Evolutionary conservation across 2,888 invertebrate species (phyloP), one percentile per base, ranked within the genome.

Genomic region (Ariolimax columbianus): DNA sequence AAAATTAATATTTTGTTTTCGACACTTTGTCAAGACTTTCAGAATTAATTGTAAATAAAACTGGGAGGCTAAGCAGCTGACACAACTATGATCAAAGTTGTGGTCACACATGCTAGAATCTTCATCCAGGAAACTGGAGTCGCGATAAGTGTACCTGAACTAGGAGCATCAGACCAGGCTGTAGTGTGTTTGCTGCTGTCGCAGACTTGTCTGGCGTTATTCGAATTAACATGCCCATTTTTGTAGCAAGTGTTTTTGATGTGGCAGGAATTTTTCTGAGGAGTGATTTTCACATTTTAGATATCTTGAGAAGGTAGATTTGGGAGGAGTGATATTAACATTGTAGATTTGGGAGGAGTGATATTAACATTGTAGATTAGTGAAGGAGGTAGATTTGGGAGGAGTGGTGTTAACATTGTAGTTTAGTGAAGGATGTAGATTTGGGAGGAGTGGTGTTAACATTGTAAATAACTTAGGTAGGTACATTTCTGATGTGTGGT

Each of bases 251-350:
- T 47, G 7, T 36, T 59, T 36, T 59, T n/a, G 23, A 63, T 59
- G 59, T 38, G 78, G 11, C 59, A 78, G 33, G 63, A 36, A 70
- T 38, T 70, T 70, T 70, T 70, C 70, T 70, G 38, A 38, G 14
- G 11, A 6, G 40, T 17, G 40, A 38, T n/a, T n/a, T 63, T 55
- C 3, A 55, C 3, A 55, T 55, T 55, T 55, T 11, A 55, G 17
- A 55, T 11, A 7, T 47, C 47, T 47, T 47, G 9, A 11, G 9
- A 47, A 47, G 47, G 14, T 47, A 47, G 7, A 14, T 11, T 47
- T 11, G 7, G 47, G 7, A 47, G 14, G 14, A 11, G 7, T 7
- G 7, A 11, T 14, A 47, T 47, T 11, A 47, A 47, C 14, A 47
- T 47, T 11, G 14, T 47, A 47, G 14, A 47, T 7, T 7, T 47